Evolutionary conservation across 92 coral and sea anemone species (phyloP), one percentile per base, ranked within the genome.

Genomic region (Epizoanthus rinbou): DNA sequence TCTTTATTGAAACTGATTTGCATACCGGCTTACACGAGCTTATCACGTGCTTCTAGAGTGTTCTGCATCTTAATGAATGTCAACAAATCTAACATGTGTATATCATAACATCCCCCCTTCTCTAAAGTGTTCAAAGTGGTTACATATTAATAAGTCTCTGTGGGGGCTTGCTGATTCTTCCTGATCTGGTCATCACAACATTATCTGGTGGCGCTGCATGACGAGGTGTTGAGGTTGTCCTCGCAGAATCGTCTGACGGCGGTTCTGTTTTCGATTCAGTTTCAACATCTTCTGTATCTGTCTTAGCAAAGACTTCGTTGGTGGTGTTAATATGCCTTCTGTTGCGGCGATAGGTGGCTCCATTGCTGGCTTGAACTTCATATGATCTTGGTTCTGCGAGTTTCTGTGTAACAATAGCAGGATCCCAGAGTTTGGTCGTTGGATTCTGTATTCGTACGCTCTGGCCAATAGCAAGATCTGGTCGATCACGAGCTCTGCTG

Each of bases 21-120:
- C 75, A 69, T 69, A 69, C 75, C 75, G 75, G 75, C 75, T 69
- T 69, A 69, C 75, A 69, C 75, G 75, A 70, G 75, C 75, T 70
- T 69, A 69, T 69, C 75, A 69, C 75, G 75, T 69, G 75, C 75
- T 69, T 69, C 75, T 69, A 69, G 75, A 69, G 37, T 69, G 75
- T 69, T 69, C 75, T 69, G 75, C 75, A 69, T 69, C 75, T 69
- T 69, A 69, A 69, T 69, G 75, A 69, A 69, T 69, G 75, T 69
- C 75, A 69, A 69, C 75, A 69, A 69, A 69, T 69, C 75, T 69
- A 69, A 69, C 75, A 69, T 69, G 75, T 69, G 75, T 69, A 69
- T 69, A 69, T 69, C 75, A 69, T 69, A 69, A 69, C 75, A 69
- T 69, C 73, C 73, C 73, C 73, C 73, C 47, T 67, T 67, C 73